Base-by-base conservation (phyloP, 2,888 invertebrate species). In the Drosophila paramelanica region DNA sequence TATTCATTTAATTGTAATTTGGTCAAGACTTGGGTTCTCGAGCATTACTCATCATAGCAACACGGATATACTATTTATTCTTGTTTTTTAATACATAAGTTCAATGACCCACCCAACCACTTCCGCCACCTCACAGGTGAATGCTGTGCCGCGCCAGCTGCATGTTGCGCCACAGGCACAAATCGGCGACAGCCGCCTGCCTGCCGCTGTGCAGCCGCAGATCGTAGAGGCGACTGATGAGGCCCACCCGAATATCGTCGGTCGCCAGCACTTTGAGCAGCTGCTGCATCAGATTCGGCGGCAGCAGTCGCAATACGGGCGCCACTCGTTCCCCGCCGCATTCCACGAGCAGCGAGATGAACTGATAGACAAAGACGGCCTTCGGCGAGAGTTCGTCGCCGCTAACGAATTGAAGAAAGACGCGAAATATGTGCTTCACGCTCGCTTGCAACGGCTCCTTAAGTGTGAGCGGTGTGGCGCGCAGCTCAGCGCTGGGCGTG, bases 91-190 rank as follows among this genome's bases (percentile, higher is more conserved):
- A 41, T 51, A 39, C 41, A 25, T 23, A 52, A 33, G 45, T 55
- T 36, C 7, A 5, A 11, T 36, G 36, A 36, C 5, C 36, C 36
- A 36, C 11, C 36, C 11, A 0, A 1, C 49, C 51, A 59, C 1
- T 17, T 17, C 17, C 17, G 17, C 17, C 17, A 17, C 8, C 62
- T 86, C 81, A 92, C 56, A 92, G 75, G 67, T 91, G 90, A 50
- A 92, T 91, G 70, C 92, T 91, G 50, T 91, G 78, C 57, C 91
- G 88, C 60, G 90, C 82, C 74, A 96, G 93, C 81, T 95, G 94
- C 93, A 97, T 96, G 92, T 97, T 97, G 72, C 97, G 94, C 85
- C 97, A 94, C 88, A 98, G 94, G 91, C 98, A 97, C 65, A 98
- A 93, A 92, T 97, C 97, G 87, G 97, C 95, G 0, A 98, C 97